A percentile compares a stretch with the other conserved stretches of the same genome.
Conservation (phyloP, 2,888 invertebrate species). For the Caenorhabditis sp. region DNA sequence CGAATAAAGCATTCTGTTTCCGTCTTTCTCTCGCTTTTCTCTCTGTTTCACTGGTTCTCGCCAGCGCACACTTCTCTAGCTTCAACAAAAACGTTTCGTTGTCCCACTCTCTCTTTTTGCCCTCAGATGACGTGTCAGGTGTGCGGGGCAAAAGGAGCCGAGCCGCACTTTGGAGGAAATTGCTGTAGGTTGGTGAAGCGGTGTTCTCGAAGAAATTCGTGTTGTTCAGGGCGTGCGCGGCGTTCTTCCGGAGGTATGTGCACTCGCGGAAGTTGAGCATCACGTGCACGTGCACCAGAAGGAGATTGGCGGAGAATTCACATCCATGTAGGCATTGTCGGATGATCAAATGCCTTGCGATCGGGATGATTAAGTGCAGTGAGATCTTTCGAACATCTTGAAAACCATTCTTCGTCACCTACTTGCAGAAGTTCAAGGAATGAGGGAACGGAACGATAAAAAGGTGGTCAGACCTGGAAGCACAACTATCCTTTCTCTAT, state of each 20-base stretch:
- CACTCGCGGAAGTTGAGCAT: conserved; percentile 27
- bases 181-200: conserved; percentile 23
- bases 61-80: no score
- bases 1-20: background rate
- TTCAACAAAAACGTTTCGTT: no score
- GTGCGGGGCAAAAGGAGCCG: conserved; percentile 20
- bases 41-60: background rate
- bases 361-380: conserved; percentile 38
- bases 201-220: background rate
- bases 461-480: conserved; percentile 2
- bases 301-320: conserved; percentile 7
- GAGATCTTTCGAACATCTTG: background rate
- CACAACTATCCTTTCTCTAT: conserved; percentile 1
- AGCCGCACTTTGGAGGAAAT: conserved; percentile 33
- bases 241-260: conserved; percentile 35
- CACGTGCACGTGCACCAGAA: conserved; percentile 27
- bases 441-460: conserved; percentile 26
- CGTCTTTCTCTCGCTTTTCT: background rate
- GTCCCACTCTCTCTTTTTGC: no score
- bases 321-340: conserved; percentile 43
- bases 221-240: conserved; percentile 30
- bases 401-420: no score
- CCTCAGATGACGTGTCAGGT: conserved; percentile 39
- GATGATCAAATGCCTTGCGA: conserved; percentile 42
- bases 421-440: conserved; percentile 32